Evolutionary conservation across 1,140 invertebrate species (phyloP), one percentile per base, ranked within the genome.

Genomic region (Drosophila takahashii): DNA sequence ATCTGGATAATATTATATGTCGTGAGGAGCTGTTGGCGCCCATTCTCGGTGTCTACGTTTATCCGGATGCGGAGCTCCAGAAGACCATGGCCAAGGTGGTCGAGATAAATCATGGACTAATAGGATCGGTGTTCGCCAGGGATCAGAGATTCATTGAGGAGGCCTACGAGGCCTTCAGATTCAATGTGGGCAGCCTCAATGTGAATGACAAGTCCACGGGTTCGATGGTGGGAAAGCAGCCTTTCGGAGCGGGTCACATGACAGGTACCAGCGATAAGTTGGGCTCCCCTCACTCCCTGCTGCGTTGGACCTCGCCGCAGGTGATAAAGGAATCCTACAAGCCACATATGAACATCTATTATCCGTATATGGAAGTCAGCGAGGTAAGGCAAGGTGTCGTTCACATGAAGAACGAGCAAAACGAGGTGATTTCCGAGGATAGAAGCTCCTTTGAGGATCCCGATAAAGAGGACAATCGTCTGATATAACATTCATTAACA

Each of bases 201-300:
- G 95, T 99, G 16, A 99, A 99, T 90, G 98, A 99, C 91, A 99
- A 99, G 93, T 99, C 97, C 3, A 99, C 99, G 0, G 99, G 98
- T 0, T 97, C 98, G 36, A 97, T 99, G 2, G 98, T 99, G 9
- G 98, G 97, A 0, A 98, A 99, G 92, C 99, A 99, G 92, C 99
- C 99, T 1, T 99, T 99, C 92, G 99, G 99, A 29, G 98, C 98
- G 39, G 95, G 96, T 13, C 94, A 98, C 84, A 95, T 98, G 93
- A 99, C 98, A 47, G 97, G 99, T 45, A 99, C 99, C 26, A 99
- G 99, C 90, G 99, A 99, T 92, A 99, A 99, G 93, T 97, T 99
- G 27, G 99, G 99, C 29, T 98, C 98, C 27, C 98, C 98, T 1
- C 96, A 98, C 90, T 99, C 99, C 89, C 94, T 98, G 2, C 93